Evolutionary conservation across 37 sponge, comb jelly and placozoan species (phyloP), one percentile per base, ranked within the genome.

Genomic region (Beroe forskalii): DNA sequence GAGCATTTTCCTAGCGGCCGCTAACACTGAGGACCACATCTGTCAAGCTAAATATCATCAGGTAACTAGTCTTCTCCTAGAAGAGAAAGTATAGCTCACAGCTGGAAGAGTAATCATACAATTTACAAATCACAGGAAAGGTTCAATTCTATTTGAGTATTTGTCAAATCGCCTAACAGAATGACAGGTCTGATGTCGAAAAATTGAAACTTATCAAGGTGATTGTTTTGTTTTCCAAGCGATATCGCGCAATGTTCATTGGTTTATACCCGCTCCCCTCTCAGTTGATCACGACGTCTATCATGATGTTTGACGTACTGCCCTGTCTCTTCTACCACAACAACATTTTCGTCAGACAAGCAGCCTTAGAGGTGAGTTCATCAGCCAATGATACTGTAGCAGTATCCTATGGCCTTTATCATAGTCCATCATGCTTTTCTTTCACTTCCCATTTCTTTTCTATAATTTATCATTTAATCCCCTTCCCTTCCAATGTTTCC

Each of bases 271-370:
- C 55, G 12, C 55, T 12, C 12, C 12, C 55, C 6, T 48, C 55
- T 6, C 55, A 48, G 55, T 38, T 80, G 40, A 80, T 80, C 24
- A 80, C 86, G 8, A 80, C 86, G 12, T 38, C 40, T 24, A 80
- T 80, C 55, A 80, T 80, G 86, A 90, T 97, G 38, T 97, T 95
- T 92, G 98, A 97, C 42, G 94, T 97, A 27, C 94, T 97, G 0
- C 98, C 98, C 35, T 91, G 93, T 40, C 95, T 95, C 91, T 97
- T 97, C 93, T 96, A 96, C 86, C 98, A 97, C 80, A 76, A 62
- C 41, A 97, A 95, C 92, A 83, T 61, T 39, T 89, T 91, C 33
- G 95, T 97, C 32, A 43, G 91, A 28, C 93, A 91, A 90, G 96
- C 95, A 30, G 96, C 98, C 4, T 86, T 96, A 23, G 94, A 93